Evolutionary conservation across 2,888 invertebrate species (phyloP).

Genomic region (Melipona beecheii): DNA sequence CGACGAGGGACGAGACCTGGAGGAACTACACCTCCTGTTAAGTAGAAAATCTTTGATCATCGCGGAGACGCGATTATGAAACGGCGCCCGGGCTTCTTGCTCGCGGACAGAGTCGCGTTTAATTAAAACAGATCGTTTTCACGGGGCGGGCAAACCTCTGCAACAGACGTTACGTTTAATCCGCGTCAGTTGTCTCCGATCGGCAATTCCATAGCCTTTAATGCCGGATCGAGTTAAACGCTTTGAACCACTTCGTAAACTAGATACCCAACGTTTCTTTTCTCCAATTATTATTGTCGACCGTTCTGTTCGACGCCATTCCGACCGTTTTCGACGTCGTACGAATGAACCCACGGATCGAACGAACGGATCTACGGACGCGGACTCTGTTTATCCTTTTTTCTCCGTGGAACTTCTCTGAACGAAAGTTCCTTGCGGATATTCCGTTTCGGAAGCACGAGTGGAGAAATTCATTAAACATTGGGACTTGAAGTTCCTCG

Average conservation of each 20-base stretch:
- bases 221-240: neutral
- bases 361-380: too few relatives aligned
- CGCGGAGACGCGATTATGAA: slow-evolving; percentile 19
- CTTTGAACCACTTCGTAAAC: neutral
- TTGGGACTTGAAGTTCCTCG: too few relatives aligned
- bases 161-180: slow-evolving; percentile 25
- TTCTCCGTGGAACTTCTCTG: neutral
- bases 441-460: too few relatives aligned
- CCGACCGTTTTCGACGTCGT: neutral
- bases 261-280: neutral
- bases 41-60: slow-evolving; percentile 27
- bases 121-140: slow-evolving; percentile 48
- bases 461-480: too few relatives aligned
- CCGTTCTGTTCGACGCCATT: neutral
- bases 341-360: neutral
- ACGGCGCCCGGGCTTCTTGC: neutral
- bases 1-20: neutral
- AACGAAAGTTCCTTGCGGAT: too few relatives aligned
- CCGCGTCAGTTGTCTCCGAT: neutral
- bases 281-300: slow-evolving; percentile 4
- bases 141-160: neutral
- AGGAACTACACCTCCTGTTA: neutral
- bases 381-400: too few relatives aligned
- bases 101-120: slow-evolving; percentile 8
- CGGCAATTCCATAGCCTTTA: slow-evolving; percentile 12